These are phyloP conservation scores for Plodia interpunctella DNA, from an alignment of 1,140 invertebrate genomes.

Conservation along the genomic window DNA sequence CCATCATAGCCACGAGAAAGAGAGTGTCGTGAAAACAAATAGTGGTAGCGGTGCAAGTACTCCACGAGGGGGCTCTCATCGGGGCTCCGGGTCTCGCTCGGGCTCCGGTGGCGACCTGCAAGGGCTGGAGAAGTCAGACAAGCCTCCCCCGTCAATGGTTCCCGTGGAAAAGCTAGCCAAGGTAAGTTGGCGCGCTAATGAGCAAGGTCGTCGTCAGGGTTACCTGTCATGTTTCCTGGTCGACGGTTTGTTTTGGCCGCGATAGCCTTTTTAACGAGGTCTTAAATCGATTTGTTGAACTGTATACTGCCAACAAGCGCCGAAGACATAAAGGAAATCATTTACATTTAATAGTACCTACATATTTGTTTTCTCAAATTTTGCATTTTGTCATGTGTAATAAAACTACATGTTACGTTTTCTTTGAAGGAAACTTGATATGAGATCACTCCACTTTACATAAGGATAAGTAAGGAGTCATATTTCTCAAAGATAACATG, in stretches of 20 bases:
- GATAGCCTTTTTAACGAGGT: neutral
- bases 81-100: conserved; percentile 70
- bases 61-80: conserved; percentile 65
- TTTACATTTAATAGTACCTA: too few relatives aligned
- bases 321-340: too few relatives aligned
- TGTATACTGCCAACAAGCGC: too few relatives aligned
- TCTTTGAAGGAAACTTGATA: neutral
- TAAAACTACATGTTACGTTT: too few relatives aligned
- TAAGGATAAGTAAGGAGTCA: neutral
- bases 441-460: conserved; percentile 5
- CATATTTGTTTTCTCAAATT: too few relatives aligned
- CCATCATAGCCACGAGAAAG: conserved; percentile 54
- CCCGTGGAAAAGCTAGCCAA: conserved; percentile 84
- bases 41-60: conserved; percentile 57
- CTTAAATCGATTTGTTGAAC: too few relatives aligned
- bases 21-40: conserved; percentile 25
- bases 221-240: neutral
- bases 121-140: conserved; percentile 45
- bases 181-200: conserved; percentile 60
- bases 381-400: too few relatives aligned
- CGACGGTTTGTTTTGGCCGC: neutral
- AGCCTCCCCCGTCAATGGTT: conserved; percentile 78
- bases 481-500: neutral
- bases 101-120: conserved; percentile 80
- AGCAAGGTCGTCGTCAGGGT: conserved; percentile 17